Evolutionary conservation across 2,797 vertebrate species (phyloP), one percentile per base, ranked within the genome.

Genomic region (Lithobates sylvaticus): DNA sequence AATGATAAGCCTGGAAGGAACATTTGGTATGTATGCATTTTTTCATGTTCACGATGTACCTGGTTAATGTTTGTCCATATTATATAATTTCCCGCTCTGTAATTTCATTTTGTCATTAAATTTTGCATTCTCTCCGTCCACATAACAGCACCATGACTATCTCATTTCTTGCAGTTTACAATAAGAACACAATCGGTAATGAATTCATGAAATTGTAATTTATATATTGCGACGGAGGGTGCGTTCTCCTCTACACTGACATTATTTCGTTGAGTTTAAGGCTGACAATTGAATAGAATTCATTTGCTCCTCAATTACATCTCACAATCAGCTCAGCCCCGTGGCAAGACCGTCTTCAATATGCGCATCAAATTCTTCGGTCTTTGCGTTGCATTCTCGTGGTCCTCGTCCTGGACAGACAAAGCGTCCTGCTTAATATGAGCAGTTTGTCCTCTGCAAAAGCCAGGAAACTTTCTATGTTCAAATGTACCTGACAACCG

Each of bases 221-320:
- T 73, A 83, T 72, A 86, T n/a, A 77, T 77, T 50, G 73, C 15
- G 67, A 44, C 21, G 32, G 39, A 42, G 39, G 18, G 36, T 76
- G 61, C 50, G 27, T 72, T 82, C 47, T 65, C 16, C 50, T 27
- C 81, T 76, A 69, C 84, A 70, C 75, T 70, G 29, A 73, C 65
- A 76, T 47, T 78, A 81, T 76, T 76, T 70, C 84, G 7, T 15
- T 12, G 65, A 81, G 34, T 82, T 76, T 81, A 42, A 86, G n/a
- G 84, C 21, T 81, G 78, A 86, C 73, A 69, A 86, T 81, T 81
- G 73, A 82, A 81, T 77, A 39, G 79, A 81, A 86, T 76, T 82
- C 47, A 82, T 86, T 82, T 82, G 58, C 68, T 77, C 73, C 21
- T 83, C 85, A 72, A 86, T 83, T 86, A 78, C 44, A 34, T 78